Conservation (phyloP, 2,888 invertebrate species). For the Aspidiotus rigidus region DNA sequence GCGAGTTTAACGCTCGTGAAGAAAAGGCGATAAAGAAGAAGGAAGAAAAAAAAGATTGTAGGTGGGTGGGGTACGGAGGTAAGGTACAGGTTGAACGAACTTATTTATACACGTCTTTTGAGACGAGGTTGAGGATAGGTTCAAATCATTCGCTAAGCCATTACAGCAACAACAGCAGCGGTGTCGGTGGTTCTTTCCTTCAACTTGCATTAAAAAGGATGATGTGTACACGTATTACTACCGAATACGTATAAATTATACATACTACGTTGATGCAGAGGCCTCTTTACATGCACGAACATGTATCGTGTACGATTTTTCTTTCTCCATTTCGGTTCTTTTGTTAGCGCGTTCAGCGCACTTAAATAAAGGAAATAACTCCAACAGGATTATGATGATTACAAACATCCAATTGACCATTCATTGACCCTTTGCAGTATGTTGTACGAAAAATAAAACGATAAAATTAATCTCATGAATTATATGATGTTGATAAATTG, state of each 20-base stretch:
- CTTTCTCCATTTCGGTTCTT: neutral
- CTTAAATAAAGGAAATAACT: neutral
- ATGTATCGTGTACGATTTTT: constrained; percentile 14
- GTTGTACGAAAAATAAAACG: no score
- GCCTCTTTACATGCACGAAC: constrained; percentile 24
- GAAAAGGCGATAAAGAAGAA: neutral
- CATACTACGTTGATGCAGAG: neutral
- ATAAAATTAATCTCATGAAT: no score
- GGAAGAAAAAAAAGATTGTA: neutral
- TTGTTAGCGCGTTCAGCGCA: neutral
- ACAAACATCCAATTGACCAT: no score
- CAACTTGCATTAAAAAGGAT: constrained; percentile 16
- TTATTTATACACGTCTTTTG: neutral
- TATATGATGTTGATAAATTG: no score
- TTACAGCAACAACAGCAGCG: neutral
- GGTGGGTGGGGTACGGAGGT: constrained; percentile 17
- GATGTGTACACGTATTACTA: no score
- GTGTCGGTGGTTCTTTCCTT: constrained; percentile 8
- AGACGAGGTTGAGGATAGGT: constrained; percentile 22
- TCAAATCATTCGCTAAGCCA: constrained; percentile 30
- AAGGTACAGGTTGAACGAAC: constrained; percentile 32
- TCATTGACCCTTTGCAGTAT: no score
- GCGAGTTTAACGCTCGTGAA: no score
- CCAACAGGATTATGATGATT: constrained; percentile 2
- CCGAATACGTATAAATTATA: neutral